These are phyloP conservation scores for Anguilla marmorata DNA, from an alignment of 2,797 vertebrate species.

Conservation along the genomic window DNA sequence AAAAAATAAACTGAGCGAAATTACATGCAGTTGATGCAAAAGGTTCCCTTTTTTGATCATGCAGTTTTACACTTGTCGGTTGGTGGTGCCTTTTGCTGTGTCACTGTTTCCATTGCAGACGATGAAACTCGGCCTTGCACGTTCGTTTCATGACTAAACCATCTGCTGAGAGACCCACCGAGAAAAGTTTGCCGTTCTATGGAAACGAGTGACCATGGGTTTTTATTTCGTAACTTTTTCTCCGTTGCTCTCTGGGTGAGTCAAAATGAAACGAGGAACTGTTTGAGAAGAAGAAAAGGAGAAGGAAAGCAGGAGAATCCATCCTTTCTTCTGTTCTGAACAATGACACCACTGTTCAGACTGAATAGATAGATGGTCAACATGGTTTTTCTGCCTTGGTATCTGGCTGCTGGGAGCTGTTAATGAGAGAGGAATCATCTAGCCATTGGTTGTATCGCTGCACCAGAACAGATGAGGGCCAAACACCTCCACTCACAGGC, in stretches of 20 bases:
- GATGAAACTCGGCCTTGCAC: constrained; percentile 34
- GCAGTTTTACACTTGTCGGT: constrained; percentile 49
- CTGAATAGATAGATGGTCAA: constrained; percentile 10
- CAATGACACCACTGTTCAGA: constrained; percentile 22
- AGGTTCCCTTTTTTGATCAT: constrained; percentile 40
- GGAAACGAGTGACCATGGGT: constrained; percentile 60
- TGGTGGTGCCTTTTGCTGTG: constrained; percentile 53
- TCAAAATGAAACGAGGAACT: constrained; percentile 75
- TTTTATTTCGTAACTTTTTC: constrained; percentile 69
- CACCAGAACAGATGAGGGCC: not conserved
- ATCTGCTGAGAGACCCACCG: constrained; percentile 45
- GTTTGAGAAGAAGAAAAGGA: constrained; percentile 58
- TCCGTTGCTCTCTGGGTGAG: constrained; percentile 62
- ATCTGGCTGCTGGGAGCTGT: constrained; percentile 1
- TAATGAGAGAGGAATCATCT: constrained; percentile 6
- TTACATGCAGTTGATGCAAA: constrained; percentile 1
- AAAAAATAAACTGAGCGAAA: constrained; percentile 34
- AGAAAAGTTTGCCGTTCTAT: constrained; percentile 62
- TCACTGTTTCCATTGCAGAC: constrained; percentile 65
- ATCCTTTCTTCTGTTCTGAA: constrained; percentile 55
- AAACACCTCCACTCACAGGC: not conserved
- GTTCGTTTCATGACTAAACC: constrained; percentile 54
- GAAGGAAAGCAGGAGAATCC: constrained; percentile 41
- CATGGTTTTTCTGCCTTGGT: not conserved
- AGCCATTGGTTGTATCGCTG: not conserved